These are phyloP conservation scores for Eristalinus aeneus DNA, from an alignment of 2,888 invertebrate species.

Conservation along the genomic window DNA sequence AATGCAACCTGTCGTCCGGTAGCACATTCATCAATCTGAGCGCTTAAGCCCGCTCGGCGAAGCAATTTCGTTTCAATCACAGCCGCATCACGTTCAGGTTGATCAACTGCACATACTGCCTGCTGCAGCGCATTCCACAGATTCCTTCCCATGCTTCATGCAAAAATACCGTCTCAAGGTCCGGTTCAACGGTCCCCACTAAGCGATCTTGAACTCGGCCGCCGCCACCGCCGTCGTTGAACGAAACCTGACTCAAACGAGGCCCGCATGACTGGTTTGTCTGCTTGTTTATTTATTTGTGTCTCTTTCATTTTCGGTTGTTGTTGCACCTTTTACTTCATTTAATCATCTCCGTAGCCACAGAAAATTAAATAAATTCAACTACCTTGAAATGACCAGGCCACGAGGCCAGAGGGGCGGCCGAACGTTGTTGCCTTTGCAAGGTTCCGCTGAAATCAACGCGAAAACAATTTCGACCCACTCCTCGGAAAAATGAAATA, in stretches of 20 bases:
- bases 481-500: neutral
- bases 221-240: neutral
- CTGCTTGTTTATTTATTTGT: constrained; percentile 5
- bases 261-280: neutral
- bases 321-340: neutral
- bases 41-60: neutral
- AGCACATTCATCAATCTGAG: neutral
- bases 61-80: neutral
- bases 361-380: constrained; percentile 4
- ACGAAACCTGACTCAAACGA: constrained; percentile 22
- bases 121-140: neutral
- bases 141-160: neutral
- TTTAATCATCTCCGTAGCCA: constrained; percentile 19
- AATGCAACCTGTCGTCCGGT: too few species aligned
- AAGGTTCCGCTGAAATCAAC: neutral
- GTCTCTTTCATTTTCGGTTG: too few species aligned
- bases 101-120: constrained; percentile 13
- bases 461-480: neutral
- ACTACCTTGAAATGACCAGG: constrained; percentile 6
- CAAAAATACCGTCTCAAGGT: constrained; percentile 49
- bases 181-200: constrained; percentile 29
- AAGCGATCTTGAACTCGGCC: constrained; percentile 37
- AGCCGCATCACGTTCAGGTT: neutral
- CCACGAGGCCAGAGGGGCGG: neutral
- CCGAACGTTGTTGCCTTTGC: neutral